phyloP scores from a whole-genome alignment of 2,797 vertebrate genomes.

The Lateolabrax maculatus region DNA sequence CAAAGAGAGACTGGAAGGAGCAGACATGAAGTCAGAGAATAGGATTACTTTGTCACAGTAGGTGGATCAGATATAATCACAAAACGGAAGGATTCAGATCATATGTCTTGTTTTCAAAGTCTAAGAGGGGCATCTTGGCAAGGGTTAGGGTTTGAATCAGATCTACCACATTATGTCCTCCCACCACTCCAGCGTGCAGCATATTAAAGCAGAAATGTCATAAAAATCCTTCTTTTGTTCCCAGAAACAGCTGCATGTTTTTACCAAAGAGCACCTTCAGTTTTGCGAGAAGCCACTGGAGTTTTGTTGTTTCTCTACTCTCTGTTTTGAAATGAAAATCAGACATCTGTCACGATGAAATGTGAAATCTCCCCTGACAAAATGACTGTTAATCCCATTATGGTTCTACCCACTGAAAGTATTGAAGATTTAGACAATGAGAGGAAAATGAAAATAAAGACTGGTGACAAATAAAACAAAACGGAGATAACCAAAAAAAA shows the following conservation, averaged over 20 bases:
- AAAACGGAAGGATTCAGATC: slow-evolving; percentile 11
- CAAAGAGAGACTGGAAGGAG: background rate
- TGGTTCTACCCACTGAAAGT: background rate
- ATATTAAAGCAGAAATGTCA: slow-evolving; percentile 24
- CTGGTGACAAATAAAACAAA: slow-evolving; percentile 13
- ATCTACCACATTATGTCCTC: background rate
- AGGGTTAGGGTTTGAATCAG: slow-evolving; percentile 21
- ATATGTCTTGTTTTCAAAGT: slow-evolving; percentile 15
- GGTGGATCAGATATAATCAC: slow-evolving; percentile 34
- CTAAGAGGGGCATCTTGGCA: background rate
- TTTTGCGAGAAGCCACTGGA: background rate
- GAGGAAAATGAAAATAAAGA: background rate
- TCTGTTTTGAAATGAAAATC: slow-evolving; percentile 45
- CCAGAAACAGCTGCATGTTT: background rate
- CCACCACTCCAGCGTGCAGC: background rate
- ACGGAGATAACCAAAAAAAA: slow-evolving; percentile 12
- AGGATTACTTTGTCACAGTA: slow-evolving; percentile 31
- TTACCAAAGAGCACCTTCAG: background rate
- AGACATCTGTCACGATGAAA: slow-evolving; percentile 40
- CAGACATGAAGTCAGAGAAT: slow-evolving; percentile 8
- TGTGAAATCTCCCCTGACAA: slow-evolving; percentile 22
- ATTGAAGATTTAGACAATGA: background rate
- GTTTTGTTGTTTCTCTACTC: slow-evolving; percentile 9
- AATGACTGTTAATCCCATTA: slow-evolving; percentile 30
- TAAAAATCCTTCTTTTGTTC: background rate